These are phyloP conservation scores for Trichonephila clavipes DNA, from an alignment of 1,140 invertebrate species.

Conservation along the genomic window DNA sequence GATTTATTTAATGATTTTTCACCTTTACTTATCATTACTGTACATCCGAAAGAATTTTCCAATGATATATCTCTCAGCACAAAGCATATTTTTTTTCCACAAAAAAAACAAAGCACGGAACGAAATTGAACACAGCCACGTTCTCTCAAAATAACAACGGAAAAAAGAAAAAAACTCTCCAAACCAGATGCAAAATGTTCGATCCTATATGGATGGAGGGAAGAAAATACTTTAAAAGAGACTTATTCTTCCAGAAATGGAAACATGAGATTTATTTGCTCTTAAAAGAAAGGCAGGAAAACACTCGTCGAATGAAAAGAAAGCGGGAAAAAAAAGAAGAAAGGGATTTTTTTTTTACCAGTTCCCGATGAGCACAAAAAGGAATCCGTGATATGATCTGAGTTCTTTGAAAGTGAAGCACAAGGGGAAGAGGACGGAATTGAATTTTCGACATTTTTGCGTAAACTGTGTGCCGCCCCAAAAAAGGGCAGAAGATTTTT, in stretches of 20 bases:
- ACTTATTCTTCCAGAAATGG: slow-evolving; percentile 1
- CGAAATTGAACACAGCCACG: not conserved
- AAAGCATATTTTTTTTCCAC: no score
- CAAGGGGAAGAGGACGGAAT: slow-evolving; percentile 19
- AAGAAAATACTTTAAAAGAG: slow-evolving; percentile 24
- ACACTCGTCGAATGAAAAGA: not conserved
- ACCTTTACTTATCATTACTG: not conserved
- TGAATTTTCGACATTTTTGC: slow-evolving; percentile 50
- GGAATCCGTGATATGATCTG: slow-evolving; percentile 39
- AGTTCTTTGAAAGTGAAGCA: slow-evolving; percentile 9
- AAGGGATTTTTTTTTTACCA: not conserved
- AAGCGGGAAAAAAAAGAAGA: not conserved
- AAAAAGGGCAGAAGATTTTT: not conserved
- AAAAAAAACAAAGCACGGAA: no score
- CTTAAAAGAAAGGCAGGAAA: slow-evolving; percentile 47
- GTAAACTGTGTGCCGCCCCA: slow-evolving; percentile 13
- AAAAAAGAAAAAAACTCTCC: not conserved
- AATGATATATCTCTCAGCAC: no score
- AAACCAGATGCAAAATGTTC: slow-evolving; percentile 13
- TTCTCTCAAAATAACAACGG: not conserved
- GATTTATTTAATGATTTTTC: slow-evolving; percentile 8
- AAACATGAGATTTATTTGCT: slow-evolving; percentile 62
- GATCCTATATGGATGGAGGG: not conserved
- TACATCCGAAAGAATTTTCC: not conserved
- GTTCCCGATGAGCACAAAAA: slow-evolving; percentile 16